These are phyloP conservation scores for Gymnothorax reevesii DNA, from an alignment of 2,797 vertebrate species.

Conservation along the genomic window DNA sequence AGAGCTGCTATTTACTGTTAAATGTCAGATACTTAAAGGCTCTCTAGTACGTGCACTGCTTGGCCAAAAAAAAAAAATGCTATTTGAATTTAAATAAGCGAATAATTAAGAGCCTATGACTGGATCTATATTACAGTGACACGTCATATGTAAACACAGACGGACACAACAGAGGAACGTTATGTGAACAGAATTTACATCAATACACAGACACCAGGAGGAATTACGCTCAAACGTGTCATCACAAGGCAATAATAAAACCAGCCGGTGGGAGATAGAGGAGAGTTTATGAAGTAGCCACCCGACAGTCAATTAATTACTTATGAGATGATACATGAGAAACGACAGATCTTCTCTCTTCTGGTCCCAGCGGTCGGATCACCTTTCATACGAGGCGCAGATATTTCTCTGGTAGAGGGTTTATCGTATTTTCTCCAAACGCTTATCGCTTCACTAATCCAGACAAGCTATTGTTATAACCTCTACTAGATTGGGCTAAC, in stretches of 20 bases:
- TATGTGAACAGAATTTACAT: background rate
- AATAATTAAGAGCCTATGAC: too few species aligned
- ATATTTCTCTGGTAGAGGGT: slow-evolving; percentile 24
- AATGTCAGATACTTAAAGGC: too few species aligned
- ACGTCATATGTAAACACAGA: slow-evolving; percentile 65
- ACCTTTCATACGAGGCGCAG: slow-evolving; percentile 13
- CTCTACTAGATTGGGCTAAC: slow-evolving; percentile 10
- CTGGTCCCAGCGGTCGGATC: slow-evolving; percentile 21
- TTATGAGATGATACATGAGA: background rate
- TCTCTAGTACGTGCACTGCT: too few species aligned
- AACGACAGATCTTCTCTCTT: slow-evolving; percentile 3
- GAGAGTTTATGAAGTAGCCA: background rate
- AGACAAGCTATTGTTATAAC: slow-evolving; percentile 21
- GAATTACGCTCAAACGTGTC: slow-evolving; percentile 9
- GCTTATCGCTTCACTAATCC: slow-evolving; percentile 21
- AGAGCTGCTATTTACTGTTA: too few species aligned
- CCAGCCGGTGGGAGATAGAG: background rate
- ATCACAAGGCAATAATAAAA: background rate
- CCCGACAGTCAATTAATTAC: slow-evolving; percentile 25
- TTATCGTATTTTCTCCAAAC: slow-evolving; percentile 33
- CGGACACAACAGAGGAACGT: background rate
- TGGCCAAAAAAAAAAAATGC: too few species aligned
- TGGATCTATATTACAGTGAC: too few species aligned
- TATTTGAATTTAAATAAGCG: too few species aligned
- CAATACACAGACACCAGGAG: background rate